Conservation (phyloP, 2,888 invertebrate genomes). For the Melanostoma scalare region DNA sequence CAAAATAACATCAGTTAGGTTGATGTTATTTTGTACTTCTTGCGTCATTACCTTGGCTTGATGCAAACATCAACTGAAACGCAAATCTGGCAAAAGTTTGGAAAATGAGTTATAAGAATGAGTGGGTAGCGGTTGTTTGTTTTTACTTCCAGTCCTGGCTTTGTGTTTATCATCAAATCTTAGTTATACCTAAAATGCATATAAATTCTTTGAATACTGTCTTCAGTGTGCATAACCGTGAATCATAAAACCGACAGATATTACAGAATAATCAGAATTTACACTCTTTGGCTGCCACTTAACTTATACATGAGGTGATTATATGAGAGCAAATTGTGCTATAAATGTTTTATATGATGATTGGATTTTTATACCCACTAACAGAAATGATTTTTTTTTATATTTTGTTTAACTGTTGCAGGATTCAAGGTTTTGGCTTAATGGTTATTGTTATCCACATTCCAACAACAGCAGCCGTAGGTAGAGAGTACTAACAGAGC, state of each 20-base stretch:
- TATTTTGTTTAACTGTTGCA: constrained; percentile 6
- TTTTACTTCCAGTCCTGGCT: neutral
- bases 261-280: constrained; percentile 49
- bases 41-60: too few relatives aligned
- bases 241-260: constrained; percentile 44
- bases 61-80: too few relatives aligned
- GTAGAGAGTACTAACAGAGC: too few relatives aligned
- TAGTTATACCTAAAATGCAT: constrained; percentile 41
- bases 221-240: constrained; percentile 43
- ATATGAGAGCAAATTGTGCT: constrained; percentile 17
- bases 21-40: neutral
- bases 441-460: constrained; percentile 6
- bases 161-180: constrained; percentile 31
- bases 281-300: constrained; percentile 21
- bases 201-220: constrained; percentile 20
- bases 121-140: too few relatives aligned
- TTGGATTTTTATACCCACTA: constrained; percentile 42
- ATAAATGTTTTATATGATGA: constrained; percentile 52
- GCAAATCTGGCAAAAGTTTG: too few relatives aligned
- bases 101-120: too few relatives aligned
- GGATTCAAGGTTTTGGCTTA: constrained; percentile 10
- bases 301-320: constrained; percentile 33
- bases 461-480: neutral
- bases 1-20: neutral
- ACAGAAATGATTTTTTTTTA: constrained; percentile 12